Conservation (phyloP, 2,113 vertebrate genomes). For the Edolisoma coerulescens region DNA sequence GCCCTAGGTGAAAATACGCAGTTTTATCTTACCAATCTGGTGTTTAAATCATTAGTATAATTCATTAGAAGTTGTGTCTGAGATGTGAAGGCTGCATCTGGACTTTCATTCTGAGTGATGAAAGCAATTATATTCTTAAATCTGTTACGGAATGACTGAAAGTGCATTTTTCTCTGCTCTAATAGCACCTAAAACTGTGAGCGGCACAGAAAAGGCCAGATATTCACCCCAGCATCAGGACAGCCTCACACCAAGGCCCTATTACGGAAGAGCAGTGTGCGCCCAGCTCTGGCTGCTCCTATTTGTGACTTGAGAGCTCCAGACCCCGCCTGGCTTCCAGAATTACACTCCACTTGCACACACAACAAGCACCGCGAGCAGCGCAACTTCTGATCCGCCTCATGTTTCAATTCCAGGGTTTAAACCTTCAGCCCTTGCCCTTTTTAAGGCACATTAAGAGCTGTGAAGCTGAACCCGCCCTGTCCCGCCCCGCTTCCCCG, state of each 20-base stretch:
- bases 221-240: neutral
- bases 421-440: fast-evolving
- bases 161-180: neutral
- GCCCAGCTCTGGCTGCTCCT: fast-evolving
- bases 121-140: neutral
- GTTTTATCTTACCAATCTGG: fast-evolving
- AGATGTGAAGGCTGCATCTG: neutral
- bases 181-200: neutral
- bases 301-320: neutral
- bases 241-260: neutral
- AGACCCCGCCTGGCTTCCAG: neutral
- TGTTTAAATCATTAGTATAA: neutral
- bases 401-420: neutral
- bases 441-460: fast-evolving
- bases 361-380: neutral
- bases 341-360: neutral
- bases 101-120: neutral
- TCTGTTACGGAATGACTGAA: fast-evolving
- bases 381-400: neutral
- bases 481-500: fast-evolving
- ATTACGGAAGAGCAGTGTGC: fast-evolving
- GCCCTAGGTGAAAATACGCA: neutral
- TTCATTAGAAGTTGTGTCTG: fast-evolving
- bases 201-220: fast-evolving
- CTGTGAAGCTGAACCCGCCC: fast-evolving